Conservation (phyloP, 2,888 invertebrate genomes). For the Melinopterus prodromus region DNA sequence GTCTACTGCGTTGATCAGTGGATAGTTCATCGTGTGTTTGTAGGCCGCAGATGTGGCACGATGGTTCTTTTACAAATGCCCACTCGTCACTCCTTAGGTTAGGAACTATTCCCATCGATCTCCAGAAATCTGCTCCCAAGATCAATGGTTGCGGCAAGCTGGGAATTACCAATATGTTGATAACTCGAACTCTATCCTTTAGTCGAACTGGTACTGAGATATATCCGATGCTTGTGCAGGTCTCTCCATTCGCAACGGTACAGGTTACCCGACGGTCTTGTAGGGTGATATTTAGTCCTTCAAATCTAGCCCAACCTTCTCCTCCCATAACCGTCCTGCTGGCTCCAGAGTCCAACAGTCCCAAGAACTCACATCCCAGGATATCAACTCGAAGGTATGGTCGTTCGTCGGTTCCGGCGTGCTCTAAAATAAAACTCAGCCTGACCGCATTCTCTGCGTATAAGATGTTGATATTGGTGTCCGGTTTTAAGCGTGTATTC, state of each 20-base stretch:
- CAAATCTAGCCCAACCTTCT: background rate
- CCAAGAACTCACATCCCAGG: constrained; percentile 15
- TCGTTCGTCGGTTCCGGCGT: constrained; percentile 25
- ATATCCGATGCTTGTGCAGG: background rate
- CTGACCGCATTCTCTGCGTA: background rate
- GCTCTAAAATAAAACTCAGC: constrained; percentile 8
- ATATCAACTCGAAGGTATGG: constrained; percentile 25
- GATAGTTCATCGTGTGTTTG: background rate
- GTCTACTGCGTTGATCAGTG: background rate
- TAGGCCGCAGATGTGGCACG: too few relatives aligned
- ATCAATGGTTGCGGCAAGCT: constrained; percentile 30
- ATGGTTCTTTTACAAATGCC: constrained; percentile 23
- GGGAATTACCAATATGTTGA: constrained; percentile 30
- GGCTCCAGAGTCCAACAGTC: constrained; percentile 31
- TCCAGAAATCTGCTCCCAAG: constrained; percentile 37
- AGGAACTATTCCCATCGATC: constrained; percentile 36
- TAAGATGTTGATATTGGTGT: background rate
- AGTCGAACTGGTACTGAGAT: constrained; percentile 6
- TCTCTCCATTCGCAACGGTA: constrained; percentile 10
- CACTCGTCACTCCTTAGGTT: constrained; percentile 31
- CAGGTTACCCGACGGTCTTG: background rate
- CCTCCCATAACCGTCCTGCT: constrained; percentile 22
- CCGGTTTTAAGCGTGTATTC: background rate
- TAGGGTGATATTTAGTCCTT: background rate
- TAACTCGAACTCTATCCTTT: background rate